Percentiles rank a stretch among this genome's conserved stretches.
Evolutionary conservation across 92 coral and sea anemone species (phyloP).

Genomic region (Bergia puertoricense): DNA sequence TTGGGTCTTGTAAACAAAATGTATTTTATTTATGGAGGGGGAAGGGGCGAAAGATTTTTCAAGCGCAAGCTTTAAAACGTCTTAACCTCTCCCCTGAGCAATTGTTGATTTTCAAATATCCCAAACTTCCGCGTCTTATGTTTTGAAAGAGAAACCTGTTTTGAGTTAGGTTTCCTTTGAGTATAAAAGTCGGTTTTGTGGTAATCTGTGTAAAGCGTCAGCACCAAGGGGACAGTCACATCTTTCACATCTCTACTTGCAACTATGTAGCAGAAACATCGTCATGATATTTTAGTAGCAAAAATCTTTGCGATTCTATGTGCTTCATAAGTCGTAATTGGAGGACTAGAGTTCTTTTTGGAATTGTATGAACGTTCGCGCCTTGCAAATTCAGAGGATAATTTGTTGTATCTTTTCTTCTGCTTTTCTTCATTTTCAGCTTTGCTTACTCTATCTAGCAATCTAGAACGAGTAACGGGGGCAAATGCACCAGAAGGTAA

Average conservation of each 20-base stretch:
- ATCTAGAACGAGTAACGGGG: constrained; percentile 53
- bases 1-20: too few species aligned
- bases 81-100: too few species aligned
- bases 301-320: constrained; percentile 92
- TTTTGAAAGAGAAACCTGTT: too few species aligned
- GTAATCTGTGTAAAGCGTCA: too few species aligned
- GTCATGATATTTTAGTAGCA: constrained; percentile 53
- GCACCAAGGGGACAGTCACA: not conserved
- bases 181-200: too few species aligned
- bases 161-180: too few species aligned
- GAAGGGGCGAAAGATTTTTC: too few species aligned
- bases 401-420: constrained; percentile 21
- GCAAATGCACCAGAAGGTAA: not conserved
- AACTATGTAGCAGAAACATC: not conserved
- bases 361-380: constrained; percentile 63
- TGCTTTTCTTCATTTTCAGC: constrained; percentile 8
- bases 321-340: constrained; percentile 78
- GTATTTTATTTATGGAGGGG: too few species aligned
- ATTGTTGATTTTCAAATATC: too few species aligned
- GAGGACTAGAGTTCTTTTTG: constrained; percentile 63
- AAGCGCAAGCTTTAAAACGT: too few species aligned
- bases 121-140: too few species aligned
- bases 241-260: not conserved
- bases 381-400: constrained; percentile 62
- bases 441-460: constrained; percentile 56